Base-by-base conservation (phyloP, 2,113 vertebrate species). In the Crotalus helleri region DNA sequence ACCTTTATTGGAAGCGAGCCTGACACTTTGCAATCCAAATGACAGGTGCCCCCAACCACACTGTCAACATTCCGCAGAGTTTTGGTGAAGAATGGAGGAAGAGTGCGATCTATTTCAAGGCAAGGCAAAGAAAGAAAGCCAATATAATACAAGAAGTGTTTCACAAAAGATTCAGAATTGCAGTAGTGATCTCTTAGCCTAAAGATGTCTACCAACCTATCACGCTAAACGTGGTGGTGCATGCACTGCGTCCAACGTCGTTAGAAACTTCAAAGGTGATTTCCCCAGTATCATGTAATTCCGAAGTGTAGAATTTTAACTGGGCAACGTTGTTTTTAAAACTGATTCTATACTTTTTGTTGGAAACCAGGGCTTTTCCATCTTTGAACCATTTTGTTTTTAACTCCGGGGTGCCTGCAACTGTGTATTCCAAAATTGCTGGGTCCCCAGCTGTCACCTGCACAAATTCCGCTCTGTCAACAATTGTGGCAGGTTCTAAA, bases 381-480 rank as follows among this genome's bases (percentile, higher is more conserved):
- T 99, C 98, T 98, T 98, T 99, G 95, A 99, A 98, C 99, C 99
- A 99, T 94, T 99, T 99, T n/a, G 98, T 98, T 98, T 99, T 99
- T 33, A 99, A 98, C 46, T 99, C 99, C 92, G 99, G 99, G 94
- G 98, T 99, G 97, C 99, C 99, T 91, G 98, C 95, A 59, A 99
- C 97, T 0, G 97, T 98, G 88, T 99, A 99, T 94, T 99, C 99
- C 97, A 99, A 96, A 13, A 98, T 97, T 87, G 99, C 99, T 54
- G 99, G 98, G 87, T 99, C 99, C 10, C 99, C 99, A 74, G 98
- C 98, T 3, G 99, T 99, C 97, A 99, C 99, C 94, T 99, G 98
- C 96, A 99, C 98, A 93, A 99, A 97, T 93, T 99, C 98, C 0
- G 98, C 98, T 95, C 98, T 98, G 95, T 99, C 99, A 96, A 98